phyloP scores from a whole-genome alignment of 2,888 invertebrate genomes.

The Athripsodes cinereus region DNA sequence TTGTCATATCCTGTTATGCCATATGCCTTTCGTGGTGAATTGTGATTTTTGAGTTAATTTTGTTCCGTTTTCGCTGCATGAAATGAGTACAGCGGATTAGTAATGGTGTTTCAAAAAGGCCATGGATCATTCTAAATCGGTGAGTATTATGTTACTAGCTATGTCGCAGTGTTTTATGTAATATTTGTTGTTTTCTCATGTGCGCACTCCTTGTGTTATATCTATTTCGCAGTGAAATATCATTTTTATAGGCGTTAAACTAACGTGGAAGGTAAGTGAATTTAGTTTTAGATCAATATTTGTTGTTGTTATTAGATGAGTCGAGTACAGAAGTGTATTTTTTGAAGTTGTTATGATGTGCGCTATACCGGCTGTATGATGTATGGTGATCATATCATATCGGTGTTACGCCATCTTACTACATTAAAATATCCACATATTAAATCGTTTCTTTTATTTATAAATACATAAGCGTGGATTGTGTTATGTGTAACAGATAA shows the following conservation, averaged over 20 bases:
- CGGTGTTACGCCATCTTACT: conserved; percentile 54
- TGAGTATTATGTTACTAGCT: conserved; percentile 36
- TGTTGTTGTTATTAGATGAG: conserved; percentile 1
- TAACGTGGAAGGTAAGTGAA: conserved; percentile 51
- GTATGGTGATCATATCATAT: conserved; percentile 34
- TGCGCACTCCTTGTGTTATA: conserved; percentile 52
- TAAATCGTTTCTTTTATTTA: conserved; percentile 32
- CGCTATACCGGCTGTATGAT: conserved; percentile 15
- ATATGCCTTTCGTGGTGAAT: conserved; percentile 48
- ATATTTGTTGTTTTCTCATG: conserved; percentile 55
- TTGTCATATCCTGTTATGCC: conserved; percentile 50
- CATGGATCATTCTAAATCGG: conserved; percentile 57
- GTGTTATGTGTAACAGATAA: too few species aligned
- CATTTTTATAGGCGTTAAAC: conserved; percentile 50
- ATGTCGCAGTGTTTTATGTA: conserved; percentile 37
- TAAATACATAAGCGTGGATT: too few species aligned
- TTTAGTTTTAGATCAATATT: conserved; percentile 9
- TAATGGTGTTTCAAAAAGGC: conserved; percentile 52
- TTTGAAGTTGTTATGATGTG: neutral
- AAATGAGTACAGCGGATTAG: conserved; percentile 39
- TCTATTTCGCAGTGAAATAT: conserved; percentile 54
- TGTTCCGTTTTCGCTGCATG: conserved; percentile 29
- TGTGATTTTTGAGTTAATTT: conserved; percentile 38
- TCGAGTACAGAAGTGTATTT: neutral
- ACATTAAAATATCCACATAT: conserved; percentile 47